phyloP scores from a whole-genome alignment of 2,888 invertebrate genomes.

The Choreutis nemorana region DNA sequence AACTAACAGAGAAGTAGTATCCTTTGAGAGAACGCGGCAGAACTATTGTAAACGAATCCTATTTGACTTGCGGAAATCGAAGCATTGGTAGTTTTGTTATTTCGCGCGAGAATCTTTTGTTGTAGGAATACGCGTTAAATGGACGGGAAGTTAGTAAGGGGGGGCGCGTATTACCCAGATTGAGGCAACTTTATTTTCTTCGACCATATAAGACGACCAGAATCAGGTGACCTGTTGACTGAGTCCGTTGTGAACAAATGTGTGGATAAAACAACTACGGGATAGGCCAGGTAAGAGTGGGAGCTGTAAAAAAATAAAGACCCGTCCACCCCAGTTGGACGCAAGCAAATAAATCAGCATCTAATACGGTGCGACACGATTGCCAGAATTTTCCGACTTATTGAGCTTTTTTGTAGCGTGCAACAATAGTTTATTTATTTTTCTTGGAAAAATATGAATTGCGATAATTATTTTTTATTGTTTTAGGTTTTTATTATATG shows the following conservation, averaged over 20 bases:
- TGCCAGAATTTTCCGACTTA: constrained; percentile 52
- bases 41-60: too few relatives aligned
- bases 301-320: constrained; percentile 28
- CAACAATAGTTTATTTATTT: constrained; percentile 8
- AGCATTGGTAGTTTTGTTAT: constrained; percentile 60
- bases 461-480: too few relatives aligned
- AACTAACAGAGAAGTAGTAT: too few relatives aligned
- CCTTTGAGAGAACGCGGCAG: too few relatives aligned
- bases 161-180: constrained; percentile 56
- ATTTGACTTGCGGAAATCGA: constrained; percentile 32
- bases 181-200: constrained; percentile 60
- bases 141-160: constrained; percentile 61
- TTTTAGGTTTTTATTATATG: too few relatives aligned
- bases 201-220: constrained; percentile 44
- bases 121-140: constrained; percentile 62
- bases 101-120: constrained; percentile 61
- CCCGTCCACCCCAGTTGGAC: constrained; percentile 45
- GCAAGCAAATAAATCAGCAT: constrained; percentile 57
- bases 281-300: constrained; percentile 29
- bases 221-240: constrained; percentile 25
- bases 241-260: constrained; percentile 10
- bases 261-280: too few relatives aligned
- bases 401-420: constrained; percentile 36
- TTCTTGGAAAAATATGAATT: too few relatives aligned
- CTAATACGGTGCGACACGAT: constrained; percentile 52